Evolutionary conservation across 2,113 vertebrate species (phyloP).

Genomic region (Sinocyclocheilus maitianheensis): DNA sequence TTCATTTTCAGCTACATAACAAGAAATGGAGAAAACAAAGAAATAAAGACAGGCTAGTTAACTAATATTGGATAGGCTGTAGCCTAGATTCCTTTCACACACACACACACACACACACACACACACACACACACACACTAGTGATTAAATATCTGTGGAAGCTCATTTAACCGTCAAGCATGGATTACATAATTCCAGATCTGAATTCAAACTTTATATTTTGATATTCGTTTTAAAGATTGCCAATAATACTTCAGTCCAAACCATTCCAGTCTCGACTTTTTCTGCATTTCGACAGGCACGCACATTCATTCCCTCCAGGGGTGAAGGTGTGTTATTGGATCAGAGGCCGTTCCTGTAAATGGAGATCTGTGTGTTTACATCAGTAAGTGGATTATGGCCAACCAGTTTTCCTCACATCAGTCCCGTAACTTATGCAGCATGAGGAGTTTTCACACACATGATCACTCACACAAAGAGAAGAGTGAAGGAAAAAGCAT

Average conservation of each 20-base stretch:
- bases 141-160: neutral
- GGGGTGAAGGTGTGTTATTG: conserved; percentile 53
- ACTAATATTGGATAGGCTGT: conserved; percentile 16
- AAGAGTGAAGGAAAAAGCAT: conserved; percentile 50
- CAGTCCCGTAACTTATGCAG: conserved; percentile 46
- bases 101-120: neutral
- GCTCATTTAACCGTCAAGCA: neutral
- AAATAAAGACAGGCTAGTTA: conserved; percentile 21
- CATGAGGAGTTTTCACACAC: conserved; percentile 48
- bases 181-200: neutral
- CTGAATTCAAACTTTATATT: neutral
- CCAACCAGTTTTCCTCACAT: conserved; percentile 41
- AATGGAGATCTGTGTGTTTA: conserved; percentile 60
- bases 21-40: conserved; percentile 45
- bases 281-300: neutral
- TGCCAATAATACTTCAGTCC: neutral
- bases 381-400: conserved; percentile 60
- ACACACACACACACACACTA: neutral
- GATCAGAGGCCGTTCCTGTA: conserved; percentile 61
- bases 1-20: conserved; percentile 48
- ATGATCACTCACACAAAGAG: conserved; percentile 25
- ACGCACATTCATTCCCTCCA: conserved; percentile 25
- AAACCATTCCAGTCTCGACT: neutral
- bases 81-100: neutral
- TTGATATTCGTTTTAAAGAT: neutral